Conservation (phyloP, 2,888 invertebrate species). For the Caenorhabditis wallacei region DNA sequence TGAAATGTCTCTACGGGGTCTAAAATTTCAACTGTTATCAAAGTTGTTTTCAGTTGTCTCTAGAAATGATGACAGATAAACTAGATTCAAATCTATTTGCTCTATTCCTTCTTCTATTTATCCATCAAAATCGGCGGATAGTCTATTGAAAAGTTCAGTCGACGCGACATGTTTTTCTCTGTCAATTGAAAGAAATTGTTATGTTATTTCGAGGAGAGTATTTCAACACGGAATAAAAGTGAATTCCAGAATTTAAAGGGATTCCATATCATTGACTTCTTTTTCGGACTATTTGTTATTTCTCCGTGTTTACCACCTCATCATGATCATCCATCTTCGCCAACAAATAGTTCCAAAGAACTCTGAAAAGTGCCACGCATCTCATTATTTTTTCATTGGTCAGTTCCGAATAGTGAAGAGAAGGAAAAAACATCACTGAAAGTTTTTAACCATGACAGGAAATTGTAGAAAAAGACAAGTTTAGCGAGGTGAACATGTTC, state of each 20-base stretch:
- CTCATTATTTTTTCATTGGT: conserved; percentile 21
- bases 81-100: conserved; percentile 23
- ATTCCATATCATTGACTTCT: neutral
- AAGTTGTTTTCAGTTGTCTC: neutral
- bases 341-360: conserved; percentile 2
- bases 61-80: conserved; percentile 16
- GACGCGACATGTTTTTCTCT: conserved; percentile 14
- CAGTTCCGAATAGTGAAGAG: neutral
- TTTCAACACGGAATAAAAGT: neutral
- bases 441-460: no score
- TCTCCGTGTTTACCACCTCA: neutral
- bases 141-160: conserved; percentile 26
- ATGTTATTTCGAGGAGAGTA: conserved; percentile 7
- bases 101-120: conserved; percentile 18
- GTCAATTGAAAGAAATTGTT: neutral
- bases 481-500: conserved; percentile 7
- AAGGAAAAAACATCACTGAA: neutral
- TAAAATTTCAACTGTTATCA: neutral
- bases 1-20: no score
- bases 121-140: conserved; percentile 10
- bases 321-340: neutral
- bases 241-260: neutral
- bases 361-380: neutral
- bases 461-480: neutral
- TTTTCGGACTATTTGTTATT: neutral